Percentiles rank a stretch among this genome's conserved stretches.
Conservation (phyloP, 1,140 invertebrate species). For the Leptinotarsa lineolata region DNA sequence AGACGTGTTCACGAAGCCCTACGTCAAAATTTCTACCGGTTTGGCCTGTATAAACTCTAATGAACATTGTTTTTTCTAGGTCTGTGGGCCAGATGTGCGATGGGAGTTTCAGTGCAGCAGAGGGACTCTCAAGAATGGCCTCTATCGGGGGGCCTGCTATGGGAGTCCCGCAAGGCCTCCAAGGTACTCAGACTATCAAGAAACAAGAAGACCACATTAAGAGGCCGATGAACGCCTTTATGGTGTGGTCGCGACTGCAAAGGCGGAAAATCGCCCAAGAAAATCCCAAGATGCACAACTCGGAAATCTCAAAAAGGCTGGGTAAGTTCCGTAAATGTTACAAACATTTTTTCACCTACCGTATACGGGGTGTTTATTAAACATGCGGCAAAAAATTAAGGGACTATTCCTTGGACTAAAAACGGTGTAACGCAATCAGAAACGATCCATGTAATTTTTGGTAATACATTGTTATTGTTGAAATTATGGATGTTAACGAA, state of each 20-base stretch:
- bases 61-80: conserved; percentile 39
- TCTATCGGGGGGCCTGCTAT: conserved; percentile 51
- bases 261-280: conserved; percentile 92
- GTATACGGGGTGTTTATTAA: no score
- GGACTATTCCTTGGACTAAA: no score
- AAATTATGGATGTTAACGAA: no score
- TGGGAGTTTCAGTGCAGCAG: conserved; percentile 54
- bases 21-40: no score
- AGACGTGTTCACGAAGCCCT: no score
- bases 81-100: conserved; percentile 54
- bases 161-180: conserved; percentile 50
- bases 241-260: conserved; percentile 86
- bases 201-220: conserved; percentile 78
- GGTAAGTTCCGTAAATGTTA: conserved; percentile 64
- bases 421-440: no score
- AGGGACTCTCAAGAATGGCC: conserved; percentile 55
- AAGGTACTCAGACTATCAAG: conserved; percentile 45
- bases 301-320: conserved; percentile 93
- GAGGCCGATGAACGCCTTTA: conserved; percentile 87
- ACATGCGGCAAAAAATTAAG: no score
- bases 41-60: no score
- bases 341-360: no score
- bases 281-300: conserved; percentile 99
- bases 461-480: no score
- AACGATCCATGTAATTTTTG: no score